phyloP scores from a whole-genome alignment of 2,113 vertebrate genomes.

The Brachypodius melanocephalos region DNA sequence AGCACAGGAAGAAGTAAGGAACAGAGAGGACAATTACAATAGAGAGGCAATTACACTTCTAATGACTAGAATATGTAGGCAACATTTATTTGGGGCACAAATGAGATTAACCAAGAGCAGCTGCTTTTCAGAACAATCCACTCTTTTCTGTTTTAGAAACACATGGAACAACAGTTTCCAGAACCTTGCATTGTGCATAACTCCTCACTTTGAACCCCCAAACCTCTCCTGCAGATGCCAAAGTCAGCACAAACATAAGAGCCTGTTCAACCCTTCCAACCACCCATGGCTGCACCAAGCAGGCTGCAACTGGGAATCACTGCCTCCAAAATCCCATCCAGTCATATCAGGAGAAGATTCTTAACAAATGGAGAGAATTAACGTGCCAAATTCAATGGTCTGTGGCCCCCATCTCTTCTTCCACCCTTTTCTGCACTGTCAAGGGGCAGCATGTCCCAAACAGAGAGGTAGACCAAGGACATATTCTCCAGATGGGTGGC shows the following conservation, averaged over 20 bases:
- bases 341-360: not conserved
- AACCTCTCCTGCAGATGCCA: not conserved
- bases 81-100: not conserved
- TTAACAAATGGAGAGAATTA: too few species aligned
- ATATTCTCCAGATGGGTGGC: not conserved
- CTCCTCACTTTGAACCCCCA: not conserved
- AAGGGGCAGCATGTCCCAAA: not conserved
- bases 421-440: not conserved
- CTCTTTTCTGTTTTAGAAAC: not conserved
- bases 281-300: rapidly evolving
- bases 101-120: not conserved
- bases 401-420: not conserved
- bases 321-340: not conserved
- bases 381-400: not conserved
- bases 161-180: not conserved
- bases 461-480: not conserved
- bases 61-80: not conserved
- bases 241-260: not conserved
- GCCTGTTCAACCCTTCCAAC: not conserved
- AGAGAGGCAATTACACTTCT: not conserved
- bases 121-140: not conserved
- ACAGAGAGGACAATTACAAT: not conserved
- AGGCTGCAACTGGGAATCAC: not conserved
- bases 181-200: rapidly evolving
- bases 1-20: not conserved